phyloP scores from a whole-genome alignment of 2,113 vertebrate species.

The Tricholaema leucomelas region DNA sequence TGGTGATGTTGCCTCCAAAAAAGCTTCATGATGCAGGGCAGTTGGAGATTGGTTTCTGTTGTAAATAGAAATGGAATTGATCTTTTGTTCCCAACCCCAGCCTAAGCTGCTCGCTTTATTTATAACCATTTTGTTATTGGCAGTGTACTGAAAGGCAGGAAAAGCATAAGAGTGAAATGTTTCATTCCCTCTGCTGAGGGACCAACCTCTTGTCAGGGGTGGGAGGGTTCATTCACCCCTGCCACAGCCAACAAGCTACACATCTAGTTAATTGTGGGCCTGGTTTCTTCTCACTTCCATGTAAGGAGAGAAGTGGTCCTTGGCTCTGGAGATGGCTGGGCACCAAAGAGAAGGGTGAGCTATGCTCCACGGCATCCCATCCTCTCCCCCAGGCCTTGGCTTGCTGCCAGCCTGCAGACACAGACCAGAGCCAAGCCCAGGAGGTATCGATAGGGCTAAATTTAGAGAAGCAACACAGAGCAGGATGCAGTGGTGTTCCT shows the following conservation, averaged over 20 bases:
- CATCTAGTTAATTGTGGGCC: neutral
- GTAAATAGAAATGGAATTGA: neutral
- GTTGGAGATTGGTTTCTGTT: neutral
- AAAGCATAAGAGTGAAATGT: neutral
- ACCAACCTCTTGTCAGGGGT: neutral
- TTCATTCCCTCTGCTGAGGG: neutral
- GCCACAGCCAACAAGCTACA: neutral
- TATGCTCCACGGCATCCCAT: neutral
- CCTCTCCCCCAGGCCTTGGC: neutral
- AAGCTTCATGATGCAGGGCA: neutral
- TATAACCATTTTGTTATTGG: neutral
- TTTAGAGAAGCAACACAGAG: neutral
- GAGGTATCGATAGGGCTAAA: neutral
- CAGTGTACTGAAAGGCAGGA: neutral
- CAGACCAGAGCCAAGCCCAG: neutral
- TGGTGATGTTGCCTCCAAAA: neutral
- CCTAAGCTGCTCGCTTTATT: neutral
- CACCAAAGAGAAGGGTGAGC: neutral
- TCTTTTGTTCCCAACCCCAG: neutral
- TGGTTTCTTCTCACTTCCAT: neutral
- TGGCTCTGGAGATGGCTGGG: neutral
- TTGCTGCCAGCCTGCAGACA: neutral
- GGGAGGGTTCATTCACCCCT: neutral
- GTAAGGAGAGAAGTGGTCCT: neutral
- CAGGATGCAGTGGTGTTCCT: rapidly evolving